Evolutionary conservation across 1,140 invertebrate genomes (phyloP), one percentile per base, ranked within the genome.

Genomic region (Hypothenemus hampei): DNA sequence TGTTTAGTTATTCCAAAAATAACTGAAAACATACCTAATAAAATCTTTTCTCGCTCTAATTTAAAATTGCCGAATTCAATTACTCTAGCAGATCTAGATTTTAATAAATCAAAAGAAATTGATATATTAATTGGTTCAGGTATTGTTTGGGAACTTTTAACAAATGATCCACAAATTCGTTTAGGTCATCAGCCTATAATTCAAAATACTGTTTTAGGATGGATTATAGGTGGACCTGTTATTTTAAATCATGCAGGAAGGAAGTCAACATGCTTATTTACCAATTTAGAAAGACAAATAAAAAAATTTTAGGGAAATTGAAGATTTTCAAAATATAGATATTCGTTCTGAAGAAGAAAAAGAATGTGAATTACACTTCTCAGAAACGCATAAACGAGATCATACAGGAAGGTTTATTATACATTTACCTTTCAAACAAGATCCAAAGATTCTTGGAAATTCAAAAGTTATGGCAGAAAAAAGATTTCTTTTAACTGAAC

Each of bases 41-140:
- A n/a, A n/a, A n/a, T n/a, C n/a, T n/a, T n/a, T n/a, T n/a, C n/a
- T n/a, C n/a, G n/a, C n/a, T n/a, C n/a, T n/a, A n/a, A n/a, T n/a
- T n/a, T n/a, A n/a, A n/a, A n/a, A n/a, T n/a, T n/a, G n/a, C n/a
- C n/a, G n/a, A n/a, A n/a, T n/a, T n/a, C n/a, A n/a, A n/a, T n/a
- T n/a, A n/a, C n/a, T n/a, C n/a, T 68, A 13, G 65, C 64, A 10
- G 67, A 67, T 58, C 51, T 61, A 16, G 7, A 61, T 4, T 70
- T 67, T 53, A 22, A 43, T 58, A 50, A 18, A 26, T 39, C 50
- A 8, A 50, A 46, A 33, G 29, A 44, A 5, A 63, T 70, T 24
- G 62, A 71, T 48, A 18, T 70, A 11, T 22, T 72, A 10, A 41
- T 69, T 0, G 68, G 63, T 1, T 60, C 63, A 5, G 63, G 62